These are phyloP conservation scores for Nothoprocta perdicaria DNA, from an alignment of 2,113 vertebrate genomes.

Conservation along the genomic window DNA sequence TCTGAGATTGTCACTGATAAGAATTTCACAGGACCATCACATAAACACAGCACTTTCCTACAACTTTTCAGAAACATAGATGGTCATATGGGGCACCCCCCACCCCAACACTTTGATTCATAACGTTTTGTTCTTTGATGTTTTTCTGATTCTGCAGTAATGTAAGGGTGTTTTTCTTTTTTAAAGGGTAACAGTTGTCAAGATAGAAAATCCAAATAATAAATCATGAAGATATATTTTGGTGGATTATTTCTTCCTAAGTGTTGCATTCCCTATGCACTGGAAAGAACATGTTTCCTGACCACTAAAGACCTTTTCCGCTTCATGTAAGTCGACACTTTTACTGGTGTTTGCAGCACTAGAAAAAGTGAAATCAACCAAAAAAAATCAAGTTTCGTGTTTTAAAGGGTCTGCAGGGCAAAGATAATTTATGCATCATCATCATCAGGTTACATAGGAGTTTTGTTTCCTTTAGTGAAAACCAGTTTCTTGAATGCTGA, in stretches of 20 bases:
- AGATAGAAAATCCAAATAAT: conserved; percentile 31
- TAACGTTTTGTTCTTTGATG: background rate
- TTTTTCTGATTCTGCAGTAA: background rate
- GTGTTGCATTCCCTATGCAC: conserved; percentile 36
- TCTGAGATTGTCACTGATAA: background rate
- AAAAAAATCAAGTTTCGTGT: conserved; percentile 53
- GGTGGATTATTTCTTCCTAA: conserved; percentile 23
- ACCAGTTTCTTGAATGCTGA: conserved; percentile 16
- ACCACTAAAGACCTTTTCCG: conserved; percentile 64
- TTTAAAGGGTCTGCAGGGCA: conserved; percentile 35
- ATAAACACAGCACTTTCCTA: background rate
- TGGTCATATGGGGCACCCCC: background rate
- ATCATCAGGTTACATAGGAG: conserved; percentile 49
- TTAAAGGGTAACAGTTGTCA: background rate
- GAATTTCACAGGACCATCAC: background rate
- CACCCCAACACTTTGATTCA: background rate
- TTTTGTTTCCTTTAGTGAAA: conserved; percentile 35
- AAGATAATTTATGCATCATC: conserved; percentile 61
- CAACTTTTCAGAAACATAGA: background rate
- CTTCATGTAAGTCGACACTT: conserved; percentile 68
- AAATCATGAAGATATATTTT: conserved; percentile 41
- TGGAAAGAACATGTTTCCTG: conserved; percentile 58
- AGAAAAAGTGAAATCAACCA: conserved; percentile 62
- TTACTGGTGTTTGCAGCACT: conserved; percentile 14
- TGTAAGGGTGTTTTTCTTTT: background rate